Base-by-base conservation (phyloP, 1,140 invertebrate species). In the Vollenhovia emeryi region DNA sequence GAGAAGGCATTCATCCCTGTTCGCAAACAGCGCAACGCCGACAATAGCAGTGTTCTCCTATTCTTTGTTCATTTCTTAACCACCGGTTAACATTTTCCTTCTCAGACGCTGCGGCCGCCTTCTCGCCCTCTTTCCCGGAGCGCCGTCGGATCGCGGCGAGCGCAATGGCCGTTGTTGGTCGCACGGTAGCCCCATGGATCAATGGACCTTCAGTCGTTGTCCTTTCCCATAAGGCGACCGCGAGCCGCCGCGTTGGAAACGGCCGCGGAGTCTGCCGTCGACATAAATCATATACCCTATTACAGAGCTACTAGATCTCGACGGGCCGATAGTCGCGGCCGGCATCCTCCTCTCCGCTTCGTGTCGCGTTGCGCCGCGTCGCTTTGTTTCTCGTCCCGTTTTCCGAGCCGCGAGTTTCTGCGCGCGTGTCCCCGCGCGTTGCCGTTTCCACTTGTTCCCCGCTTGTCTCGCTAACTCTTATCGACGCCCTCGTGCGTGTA, bases 211-310 rank as follows among this genome's bases (percentile, higher is more conserved):
- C 87, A 91, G 86, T 89, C 88, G 87, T 92, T 90, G 88, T 92
- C 88, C 89, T 90, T 73, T 87, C 59, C 57, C 84, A 91, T 89
- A 89, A 88, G 87, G 85, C 84, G 88, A 64, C 71, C 62, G 45
- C 43, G 73, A 52, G 40, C 60, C 68, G 74, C 75, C 52, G 69
- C 79, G 87, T 93, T 93, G 90, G 90, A 93, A 93, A 92, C 89
- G 86, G 78, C 82, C 85, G 66, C 86, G 87, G 85, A 82, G 84
- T 80, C 84, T 85, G 75, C 74, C 76, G 66, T 64, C 87, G 90
- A 92, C 93, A 93, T 94, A 94, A 94, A 94, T 94, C 93, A 94
- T 94, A 93, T 74, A 93, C 89, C 91, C 92, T 87, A 93, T 94
- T 94, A 94, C 90, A 90, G 92, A 76, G 90, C 91, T 92, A 92